Evolutionary conservation across 2,797 vertebrate species (phyloP).

Genomic region (Eulemur rubriventer): DNA sequence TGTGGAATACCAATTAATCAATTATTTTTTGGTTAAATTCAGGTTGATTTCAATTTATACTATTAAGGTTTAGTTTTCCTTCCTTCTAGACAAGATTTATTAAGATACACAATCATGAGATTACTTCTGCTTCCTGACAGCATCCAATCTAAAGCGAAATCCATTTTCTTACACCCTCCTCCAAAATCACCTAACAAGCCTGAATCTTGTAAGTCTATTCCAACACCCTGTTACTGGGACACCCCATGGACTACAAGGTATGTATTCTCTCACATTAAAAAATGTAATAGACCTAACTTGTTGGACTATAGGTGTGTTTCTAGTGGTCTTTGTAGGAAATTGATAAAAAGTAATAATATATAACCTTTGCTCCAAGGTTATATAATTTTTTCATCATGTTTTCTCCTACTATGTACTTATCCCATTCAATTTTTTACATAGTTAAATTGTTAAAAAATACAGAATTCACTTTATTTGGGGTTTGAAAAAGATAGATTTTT

Average conservation of each 20-base stretch:
- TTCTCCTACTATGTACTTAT: not conserved
- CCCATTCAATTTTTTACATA: not conserved
- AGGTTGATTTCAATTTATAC: not conserved
- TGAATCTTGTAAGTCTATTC: not conserved
- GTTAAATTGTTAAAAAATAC: not conserved
- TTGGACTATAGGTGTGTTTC: not conserved
- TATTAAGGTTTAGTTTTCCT: not conserved
- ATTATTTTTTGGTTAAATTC: not conserved
- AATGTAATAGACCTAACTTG: not conserved
- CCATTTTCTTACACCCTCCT: not conserved
- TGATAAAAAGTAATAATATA: not conserved
- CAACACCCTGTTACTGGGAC: not conserved
- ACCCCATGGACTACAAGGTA: fast-evolving
- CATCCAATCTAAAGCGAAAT: not conserved
- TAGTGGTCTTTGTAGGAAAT: not conserved
- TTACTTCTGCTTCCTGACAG: fast-evolving
- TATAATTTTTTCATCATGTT: not conserved
- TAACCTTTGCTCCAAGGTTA: not conserved
- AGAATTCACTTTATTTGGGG: not conserved
- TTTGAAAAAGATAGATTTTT: not conserved
- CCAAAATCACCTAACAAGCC: not conserved
- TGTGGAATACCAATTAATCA: not conserved
- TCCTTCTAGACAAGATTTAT: not conserved
- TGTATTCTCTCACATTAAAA: not conserved
- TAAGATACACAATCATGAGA: not conserved